Conservation (phyloP, 2,888 invertebrate genomes). For the Clitarchus hookeri region DNA sequence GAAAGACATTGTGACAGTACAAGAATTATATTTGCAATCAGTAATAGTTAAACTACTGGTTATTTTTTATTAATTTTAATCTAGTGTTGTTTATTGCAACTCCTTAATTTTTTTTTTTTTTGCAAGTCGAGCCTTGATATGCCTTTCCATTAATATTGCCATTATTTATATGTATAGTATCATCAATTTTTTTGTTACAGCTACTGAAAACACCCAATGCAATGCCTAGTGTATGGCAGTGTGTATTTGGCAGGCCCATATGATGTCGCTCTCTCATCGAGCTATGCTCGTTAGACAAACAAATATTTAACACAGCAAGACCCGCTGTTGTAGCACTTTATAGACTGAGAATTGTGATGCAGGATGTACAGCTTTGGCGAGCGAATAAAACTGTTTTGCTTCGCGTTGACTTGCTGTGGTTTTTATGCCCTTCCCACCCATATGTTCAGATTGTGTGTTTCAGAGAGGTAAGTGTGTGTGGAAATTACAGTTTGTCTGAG, state of each 20-base stretch:
- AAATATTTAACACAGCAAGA: neutral
- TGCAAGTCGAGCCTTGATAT: neutral
- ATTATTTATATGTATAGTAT: no score
- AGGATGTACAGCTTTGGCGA: neutral
- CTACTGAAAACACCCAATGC: no score
- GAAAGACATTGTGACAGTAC: neutral
- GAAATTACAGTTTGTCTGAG: no score
- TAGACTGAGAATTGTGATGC: conserved; percentile 4
- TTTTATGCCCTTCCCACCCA: neutral
- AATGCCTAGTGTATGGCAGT: no score
- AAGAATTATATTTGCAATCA: neutral
- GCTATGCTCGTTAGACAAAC: neutral
- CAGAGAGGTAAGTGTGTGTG: no score
- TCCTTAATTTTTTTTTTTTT: neutral
- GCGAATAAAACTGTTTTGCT: neutral
- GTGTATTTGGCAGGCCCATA: no score
- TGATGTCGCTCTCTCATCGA: no score
- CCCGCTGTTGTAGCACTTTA: neutral
- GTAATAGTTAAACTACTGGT: neutral
- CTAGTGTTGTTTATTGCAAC: no score
- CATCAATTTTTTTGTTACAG: no score
- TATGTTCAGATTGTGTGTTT: no score
- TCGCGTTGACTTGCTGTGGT: neutral
- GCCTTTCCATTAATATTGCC: neutral
- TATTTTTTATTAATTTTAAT: neutral